Percentiles rank a stretch among this genome's conserved stretches.
Conservation (phyloP, 2,113 vertebrate genomes). For the Dipodomys ordii region DNA sequence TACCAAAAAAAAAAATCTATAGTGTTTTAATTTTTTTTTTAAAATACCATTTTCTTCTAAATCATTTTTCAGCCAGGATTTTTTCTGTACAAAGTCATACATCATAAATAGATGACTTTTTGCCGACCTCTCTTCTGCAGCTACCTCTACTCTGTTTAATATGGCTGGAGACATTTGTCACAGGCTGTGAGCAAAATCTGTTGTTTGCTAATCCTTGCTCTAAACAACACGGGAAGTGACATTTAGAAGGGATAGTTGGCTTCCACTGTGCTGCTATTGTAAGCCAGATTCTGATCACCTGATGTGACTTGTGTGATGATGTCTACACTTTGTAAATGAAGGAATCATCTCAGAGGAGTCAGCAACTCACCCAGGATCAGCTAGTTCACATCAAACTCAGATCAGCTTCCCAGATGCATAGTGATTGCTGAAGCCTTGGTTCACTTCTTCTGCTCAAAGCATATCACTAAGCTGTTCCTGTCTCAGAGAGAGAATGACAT, state of each 20-base stretch:
- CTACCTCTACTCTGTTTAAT: neutral
- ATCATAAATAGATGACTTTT: neutral
- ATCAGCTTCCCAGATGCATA: neutral
- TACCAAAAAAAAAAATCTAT: no score
- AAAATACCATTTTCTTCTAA: neutral
- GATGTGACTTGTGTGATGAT: neutral
- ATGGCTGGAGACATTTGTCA: neutral
- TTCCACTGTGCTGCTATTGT: neutral
- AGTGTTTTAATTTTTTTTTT: slow-evolving; percentile 11
- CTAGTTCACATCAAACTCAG: neutral
- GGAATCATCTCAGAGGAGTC: neutral
- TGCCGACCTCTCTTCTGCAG: neutral
- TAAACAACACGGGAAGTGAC: neutral
- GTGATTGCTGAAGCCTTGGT: neutral
- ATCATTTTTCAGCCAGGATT: neutral
- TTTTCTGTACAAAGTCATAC: neutral
- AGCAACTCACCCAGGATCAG: neutral
- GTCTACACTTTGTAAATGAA: neutral
- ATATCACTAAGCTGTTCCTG: neutral
- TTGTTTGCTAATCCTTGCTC: neutral
- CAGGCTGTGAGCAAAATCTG: neutral
- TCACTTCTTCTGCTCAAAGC: neutral
- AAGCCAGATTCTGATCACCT: neutral
- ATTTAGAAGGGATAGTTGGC: neutral
- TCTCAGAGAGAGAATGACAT: neutral